Base-by-base conservation (phyloP, 2,113 vertebrate genomes). In the Apistogramma diplotaenia region DNA sequence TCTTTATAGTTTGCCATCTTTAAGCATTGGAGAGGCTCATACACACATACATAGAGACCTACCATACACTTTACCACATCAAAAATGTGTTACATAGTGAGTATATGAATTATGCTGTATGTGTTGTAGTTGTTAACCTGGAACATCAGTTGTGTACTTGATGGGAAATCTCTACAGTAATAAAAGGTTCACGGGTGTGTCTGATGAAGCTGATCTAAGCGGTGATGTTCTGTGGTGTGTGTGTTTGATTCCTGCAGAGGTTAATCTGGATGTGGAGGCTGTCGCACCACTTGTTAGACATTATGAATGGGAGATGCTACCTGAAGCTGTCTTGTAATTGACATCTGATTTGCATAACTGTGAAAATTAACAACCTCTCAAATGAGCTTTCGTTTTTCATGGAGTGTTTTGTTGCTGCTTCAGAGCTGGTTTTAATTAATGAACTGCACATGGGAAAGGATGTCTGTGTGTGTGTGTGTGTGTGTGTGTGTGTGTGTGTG, bases 301-400 rank as follows among this genome's bases (percentile, higher is more conserved):
- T 89, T 80, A 90, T 89, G 53, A 82, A 88, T 89, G 79, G 73
- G 54, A 79, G 61, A 75, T 31, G 74, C 77, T 90, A 75, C 57
- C 76, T 72, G 49, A 31, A 89, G 83, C 58, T 77, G 76, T 78
- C 76, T 83, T 83, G 79, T 93, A 89, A 93, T 92, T 93, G 84
- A 81, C 60, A 58, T 59, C 89, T 89, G 78, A 94, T 91, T 93
- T 93, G 89, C 93, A 93, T 93, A 94, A 92, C 85, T 87, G 89
- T 89, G 81, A 74, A 88, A 89, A 94, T 93, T 92, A 94, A 91
- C 85, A 76, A 91, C 83, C 79, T 91, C 89, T 90, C 81, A 83
- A 87, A 93, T 83, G 80, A 93, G 88, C 85, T 43, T 81, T 91
- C 77, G 88, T 91, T 91, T 91, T 90, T 94, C 89, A 91, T 74